These are phyloP conservation scores for Heterocephalus glaber DNA, from an alignment of 2,113 vertebrate genomes.

Conservation along the genomic window DNA sequence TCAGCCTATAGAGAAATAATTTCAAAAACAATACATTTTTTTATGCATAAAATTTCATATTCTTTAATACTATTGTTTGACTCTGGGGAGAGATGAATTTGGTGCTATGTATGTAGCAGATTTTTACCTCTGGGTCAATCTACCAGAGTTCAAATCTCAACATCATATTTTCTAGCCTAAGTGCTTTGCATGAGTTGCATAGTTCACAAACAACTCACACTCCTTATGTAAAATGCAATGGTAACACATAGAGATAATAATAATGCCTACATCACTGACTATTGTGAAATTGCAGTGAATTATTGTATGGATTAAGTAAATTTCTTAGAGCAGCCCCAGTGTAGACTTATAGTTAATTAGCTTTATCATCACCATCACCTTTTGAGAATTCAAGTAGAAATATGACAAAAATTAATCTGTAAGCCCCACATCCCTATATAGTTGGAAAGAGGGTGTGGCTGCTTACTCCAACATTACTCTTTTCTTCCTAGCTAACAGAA, in stretches of 20 bases:
- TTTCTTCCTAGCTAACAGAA: background rate
- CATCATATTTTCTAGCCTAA: background rate
- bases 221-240: background rate
- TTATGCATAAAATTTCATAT: background rate
- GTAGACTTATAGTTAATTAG: background rate
- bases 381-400: background rate
- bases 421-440: background rate
- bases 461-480: background rate
- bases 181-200: background rate
- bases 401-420: background rate
- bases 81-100: background rate
- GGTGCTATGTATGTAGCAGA: background rate
- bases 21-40: background rate
- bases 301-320: background rate
- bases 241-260: background rate
- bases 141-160: background rate
- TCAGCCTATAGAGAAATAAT: constrained; percentile 31
- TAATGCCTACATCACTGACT: background rate
- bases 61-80: background rate
- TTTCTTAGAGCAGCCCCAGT: background rate
- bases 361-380: background rate
- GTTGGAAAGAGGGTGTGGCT: background rate
- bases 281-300: background rate
- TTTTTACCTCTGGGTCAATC: background rate
- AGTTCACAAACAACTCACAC: background rate